Conservation (phyloP, 1,140 invertebrate species). For the Macrocentrus cingulum region DNA sequence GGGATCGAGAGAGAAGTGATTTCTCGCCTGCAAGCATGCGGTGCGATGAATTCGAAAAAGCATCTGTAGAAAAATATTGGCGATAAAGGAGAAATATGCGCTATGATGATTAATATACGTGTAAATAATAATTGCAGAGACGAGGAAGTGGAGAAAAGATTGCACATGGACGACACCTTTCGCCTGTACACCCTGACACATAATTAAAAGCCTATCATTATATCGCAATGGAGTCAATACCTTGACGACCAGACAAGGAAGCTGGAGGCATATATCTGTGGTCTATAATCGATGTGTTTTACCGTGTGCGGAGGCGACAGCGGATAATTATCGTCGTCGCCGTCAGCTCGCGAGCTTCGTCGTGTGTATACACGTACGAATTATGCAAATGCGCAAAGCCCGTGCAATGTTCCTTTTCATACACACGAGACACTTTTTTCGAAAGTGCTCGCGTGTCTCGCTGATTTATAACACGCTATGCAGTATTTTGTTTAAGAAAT, state of each 20-base stretch:
- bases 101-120: background rate
- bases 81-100: no score
- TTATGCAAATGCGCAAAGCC: constrained; percentile 17
- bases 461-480: constrained; percentile 1
- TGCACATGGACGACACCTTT: constrained; percentile 1
- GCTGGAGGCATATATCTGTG: background rate
- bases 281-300: constrained; percentile 3
- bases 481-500: no score
- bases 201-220: constrained; percentile 11
- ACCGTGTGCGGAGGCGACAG: constrained; percentile 12
- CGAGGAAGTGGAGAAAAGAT: background rate
- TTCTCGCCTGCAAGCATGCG: background rate
- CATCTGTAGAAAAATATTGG: no score
- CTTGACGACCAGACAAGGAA: background rate
- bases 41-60: background rate
- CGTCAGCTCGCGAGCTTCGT: background rate
- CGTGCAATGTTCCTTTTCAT: constrained; percentile 6
- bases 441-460: constrained; percentile 3
- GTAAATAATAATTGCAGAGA: background rate
- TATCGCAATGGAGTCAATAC: background rate
- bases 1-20: constrained; percentile 5
- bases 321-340: constrained; percentile 22
- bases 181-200: background rate
- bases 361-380: constrained; percentile 11
- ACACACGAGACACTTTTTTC: background rate